Percentiles rank a stretch among this genome's conserved stretches.
Conservation (phyloP, 1,140 invertebrate species). For the Zeugodacus cucurbitae region DNA sequence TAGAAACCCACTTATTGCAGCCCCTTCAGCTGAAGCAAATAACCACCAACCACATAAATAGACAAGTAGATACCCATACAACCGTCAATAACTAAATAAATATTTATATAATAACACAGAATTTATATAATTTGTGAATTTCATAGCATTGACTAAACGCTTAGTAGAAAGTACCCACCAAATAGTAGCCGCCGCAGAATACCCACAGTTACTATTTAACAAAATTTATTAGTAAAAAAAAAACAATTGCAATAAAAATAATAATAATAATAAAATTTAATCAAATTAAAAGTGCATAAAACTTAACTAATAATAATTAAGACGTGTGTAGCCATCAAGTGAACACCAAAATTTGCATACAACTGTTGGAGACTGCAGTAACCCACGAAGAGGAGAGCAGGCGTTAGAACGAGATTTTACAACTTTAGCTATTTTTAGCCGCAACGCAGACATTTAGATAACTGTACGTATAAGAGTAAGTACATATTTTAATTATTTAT, state of each 20-base stretch:
- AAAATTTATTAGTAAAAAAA: neutral
- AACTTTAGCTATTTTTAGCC: neutral
- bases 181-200: slow-evolving; percentile 17
- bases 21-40: neutral
- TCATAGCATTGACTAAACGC: slow-evolving; percentile 19
- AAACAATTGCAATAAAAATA: neutral
- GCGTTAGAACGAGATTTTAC: neutral
- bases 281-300: neutral
- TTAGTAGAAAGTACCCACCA: slow-evolving; percentile 22
- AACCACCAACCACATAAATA: neutral
- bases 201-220: slow-evolving; percentile 5
- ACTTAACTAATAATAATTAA: neutral
- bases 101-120: neutral
- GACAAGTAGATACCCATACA: neutral
- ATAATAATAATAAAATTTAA: neutral
- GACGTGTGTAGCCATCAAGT: neutral
- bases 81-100: neutral
- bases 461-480: slow-evolving; percentile 29
- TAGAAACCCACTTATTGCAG: neutral
- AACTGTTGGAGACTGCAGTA: slow-evolving; percentile 12
- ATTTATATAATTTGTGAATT: neutral
- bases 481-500: neutral
- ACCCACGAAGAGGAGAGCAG: neutral
- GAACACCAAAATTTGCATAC: neutral
- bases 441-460: neutral